Evolutionary conservation across 1,140 invertebrate species (phyloP).

Genomic region (Diorhabda carinulata): DNA sequence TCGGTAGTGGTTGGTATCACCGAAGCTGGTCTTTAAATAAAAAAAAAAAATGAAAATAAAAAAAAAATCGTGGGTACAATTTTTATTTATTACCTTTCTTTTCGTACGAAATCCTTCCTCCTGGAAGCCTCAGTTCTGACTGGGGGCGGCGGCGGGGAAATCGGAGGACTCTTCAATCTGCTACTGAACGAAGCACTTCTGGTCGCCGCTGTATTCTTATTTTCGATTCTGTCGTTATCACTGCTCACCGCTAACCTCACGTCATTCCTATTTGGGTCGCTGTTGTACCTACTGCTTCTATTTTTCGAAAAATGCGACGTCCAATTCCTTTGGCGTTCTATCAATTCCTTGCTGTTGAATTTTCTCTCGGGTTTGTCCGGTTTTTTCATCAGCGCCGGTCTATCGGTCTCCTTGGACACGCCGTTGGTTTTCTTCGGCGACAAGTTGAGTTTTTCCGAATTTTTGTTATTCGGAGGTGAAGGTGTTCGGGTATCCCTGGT

Average conservation of each 20-base stretch:
- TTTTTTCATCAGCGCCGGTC: conserved; percentile 49
- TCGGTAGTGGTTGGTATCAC: conserved; percentile 42
- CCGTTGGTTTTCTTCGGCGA: conserved; percentile 37
- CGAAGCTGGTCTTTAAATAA: conserved; percentile 33
- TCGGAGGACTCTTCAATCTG: conserved; percentile 49
- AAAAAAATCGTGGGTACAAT: background rate
- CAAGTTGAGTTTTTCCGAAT: conserved; percentile 27
- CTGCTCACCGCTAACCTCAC: conserved; percentile 40
- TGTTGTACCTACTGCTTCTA: conserved; percentile 59
- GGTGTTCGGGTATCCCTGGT: conserved; percentile 40
- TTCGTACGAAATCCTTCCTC: conserved; percentile 39
- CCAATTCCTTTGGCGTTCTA: conserved; percentile 88
- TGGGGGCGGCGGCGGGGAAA: conserved; percentile 53
- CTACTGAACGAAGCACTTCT: conserved; percentile 49
- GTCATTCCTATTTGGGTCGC: conserved; percentile 56
- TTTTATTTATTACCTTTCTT: conserved; percentile 31
- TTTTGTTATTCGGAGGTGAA: conserved; percentile 31
- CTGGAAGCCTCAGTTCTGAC: conserved; percentile 42
- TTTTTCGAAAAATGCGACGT: conserved; percentile 82
- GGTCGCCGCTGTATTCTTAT: conserved; percentile 39
- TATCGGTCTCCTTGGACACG: conserved; percentile 34
- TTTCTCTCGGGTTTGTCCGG: conserved; percentile 77
- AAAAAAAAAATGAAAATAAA: conserved; percentile 31
- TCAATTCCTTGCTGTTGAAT: conserved; percentile 78
- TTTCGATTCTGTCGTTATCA: conserved; percentile 31